Evolutionary conservation across 2,797 vertebrate genomes (phyloP), one percentile per base, ranked within the genome.

Genomic region (Bovichtus variegatus): DNA sequence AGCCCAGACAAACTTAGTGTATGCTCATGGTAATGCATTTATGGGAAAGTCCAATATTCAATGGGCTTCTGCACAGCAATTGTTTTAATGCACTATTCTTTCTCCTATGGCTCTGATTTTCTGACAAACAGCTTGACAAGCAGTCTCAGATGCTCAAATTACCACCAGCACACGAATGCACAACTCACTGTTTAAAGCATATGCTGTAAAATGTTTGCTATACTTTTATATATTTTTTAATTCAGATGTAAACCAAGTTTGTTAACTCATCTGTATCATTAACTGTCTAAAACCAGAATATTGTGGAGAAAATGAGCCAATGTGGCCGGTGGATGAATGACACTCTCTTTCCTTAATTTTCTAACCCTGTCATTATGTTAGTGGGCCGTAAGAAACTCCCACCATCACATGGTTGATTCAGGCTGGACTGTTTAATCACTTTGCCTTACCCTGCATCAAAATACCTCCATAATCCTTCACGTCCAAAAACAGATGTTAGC

Each of bases 341-440:
- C 44, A 46, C 15, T 12, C 25, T 64, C 34, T 50, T 60, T 54
- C 55, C 8, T 67, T 53, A 27, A 76, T 55, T 4, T 40, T 43
- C 49, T 55, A 66, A 72, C 29, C 38, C 31, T 41, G 23, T 59
- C 23, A 82, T 82, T 76, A 78, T 43, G 36, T 60, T 19, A 59
- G 61, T 11, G 31, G 60, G 40, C 49, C 25, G 27, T 40, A 53
- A 57, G 9, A 21, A 66, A 44, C 51, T 71, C 65, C 59, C 25
- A 54, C 19, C 29, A 6, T 23, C 44, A 54, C 41, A 43, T 40
- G 51, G 25, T 19, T 61, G 19, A 18, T 75, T 66, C 36, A 43
- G 53, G 1, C 25, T 41, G 38, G 15, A 57, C 54, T 18, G 31
- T 51, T 64, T 9, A 27, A 59, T 12, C 50, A 34, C 9, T 40